Evolutionary conservation across 2,113 vertebrate genomes (phyloP), one percentile per base, ranked within the genome.

Genomic region (Dipodomys merriami): DNA sequence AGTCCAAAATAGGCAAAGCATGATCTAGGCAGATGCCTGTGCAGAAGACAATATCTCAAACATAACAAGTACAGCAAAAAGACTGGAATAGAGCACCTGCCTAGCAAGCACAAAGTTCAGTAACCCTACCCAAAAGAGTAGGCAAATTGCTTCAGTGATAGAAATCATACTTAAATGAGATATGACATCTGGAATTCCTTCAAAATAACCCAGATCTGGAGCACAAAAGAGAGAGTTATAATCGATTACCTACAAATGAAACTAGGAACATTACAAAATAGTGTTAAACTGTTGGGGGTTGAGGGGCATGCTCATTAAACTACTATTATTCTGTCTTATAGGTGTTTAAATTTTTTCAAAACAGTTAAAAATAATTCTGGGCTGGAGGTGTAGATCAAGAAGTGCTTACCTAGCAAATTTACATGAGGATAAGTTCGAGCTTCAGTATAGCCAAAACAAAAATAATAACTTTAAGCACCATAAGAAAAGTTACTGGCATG

Each of bases 91-190:
- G 16, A 57, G 16, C 53, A 57, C 53, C 53, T 57, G 15, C 53
- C 53, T 16, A 57, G 16, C 53, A 57, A 57, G 53, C 53, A 57
- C 53, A 57, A 57, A 57, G 18, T 57, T 57, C 53, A 57, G 53
- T 13, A 57, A 57, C 53, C 53, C 53, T 57, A 57, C 53, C 15
- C 53, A 57, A 57, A 57, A 57, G 15, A 57, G 15, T 57, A 57
- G 53, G 53, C 12, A 57, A 57, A 57, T 57, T 57, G 53, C 25
- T 74, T 65, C n/a, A 77, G 72, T 67, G 46, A 84, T 0, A 83
- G 25, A 91, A 77, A 77, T 76, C 89, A 91, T 95, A 91, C 46
- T 89, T 93, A 83, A 84, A 89, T 83, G 18, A 86, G 86, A 89
- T 74, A 53, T 22, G 39, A 39, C 62, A 86, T 91, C 83, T 89